phyloP scores from a whole-genome alignment of 2,113 vertebrate genomes.

The Microtus ochrogaster region DNA sequence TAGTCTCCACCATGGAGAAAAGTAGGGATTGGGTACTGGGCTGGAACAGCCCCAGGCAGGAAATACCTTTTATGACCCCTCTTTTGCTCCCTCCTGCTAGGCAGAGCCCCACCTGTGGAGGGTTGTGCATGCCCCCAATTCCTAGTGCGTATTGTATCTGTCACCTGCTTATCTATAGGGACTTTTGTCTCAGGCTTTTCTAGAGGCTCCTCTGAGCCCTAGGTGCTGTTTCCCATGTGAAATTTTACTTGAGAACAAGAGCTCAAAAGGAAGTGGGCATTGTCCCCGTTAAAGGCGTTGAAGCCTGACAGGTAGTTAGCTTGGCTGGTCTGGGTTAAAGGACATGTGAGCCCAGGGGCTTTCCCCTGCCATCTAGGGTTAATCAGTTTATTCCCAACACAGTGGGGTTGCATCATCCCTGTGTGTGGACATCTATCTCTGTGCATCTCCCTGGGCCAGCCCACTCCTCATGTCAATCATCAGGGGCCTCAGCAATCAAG shows the following conservation, averaged over 20 bases:
- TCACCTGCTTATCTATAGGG: not conserved
- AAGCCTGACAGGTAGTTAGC: not conserved
- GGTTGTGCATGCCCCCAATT: not conserved
- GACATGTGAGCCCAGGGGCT: not conserved
- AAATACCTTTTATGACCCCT: not conserved
- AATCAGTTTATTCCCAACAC: not conserved
- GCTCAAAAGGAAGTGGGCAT: not conserved
- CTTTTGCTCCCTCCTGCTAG: not conserved
- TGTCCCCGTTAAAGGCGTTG: not conserved
- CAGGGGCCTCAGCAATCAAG: not conserved
- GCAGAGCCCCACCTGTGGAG: not conserved
- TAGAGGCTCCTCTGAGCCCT: not conserved
- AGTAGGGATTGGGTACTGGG: not conserved
- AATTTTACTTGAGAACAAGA: not conserved
- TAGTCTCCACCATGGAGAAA: not conserved
- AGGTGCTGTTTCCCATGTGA: not conserved
- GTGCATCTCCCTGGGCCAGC: not conserved
- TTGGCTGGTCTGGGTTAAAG: not conserved
- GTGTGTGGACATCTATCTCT: not conserved
- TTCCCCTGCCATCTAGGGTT: not conserved
- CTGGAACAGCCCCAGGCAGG: not conserved
- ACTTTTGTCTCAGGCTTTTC: not conserved
- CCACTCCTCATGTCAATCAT: not conserved
- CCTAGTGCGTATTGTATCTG: not conserved
- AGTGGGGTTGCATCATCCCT: not conserved